Base-by-base conservation (phyloP, 1,140 invertebrate genomes). In the Apis florea region DNA sequence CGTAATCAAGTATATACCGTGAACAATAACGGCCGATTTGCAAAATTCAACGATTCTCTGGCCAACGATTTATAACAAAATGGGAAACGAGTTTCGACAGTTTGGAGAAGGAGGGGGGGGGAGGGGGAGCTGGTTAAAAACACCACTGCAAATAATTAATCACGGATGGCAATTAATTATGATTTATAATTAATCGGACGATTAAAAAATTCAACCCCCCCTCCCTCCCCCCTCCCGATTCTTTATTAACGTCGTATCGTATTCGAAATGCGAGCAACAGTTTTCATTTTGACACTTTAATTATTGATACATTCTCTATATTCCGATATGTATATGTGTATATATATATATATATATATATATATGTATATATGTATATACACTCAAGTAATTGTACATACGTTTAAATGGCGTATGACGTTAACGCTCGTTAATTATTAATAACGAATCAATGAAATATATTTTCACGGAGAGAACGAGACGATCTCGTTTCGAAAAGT, bases 91-190 rank as follows among this genome's bases (percentile, higher is more conserved):
- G 64, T 47, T 83, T 49, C 72, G 61, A 49, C 64, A 59, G 59
- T 26, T 66, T 0, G 31, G 31, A 4, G 31, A 4, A 4, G 31
- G 31, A 2, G 31, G 4, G 4, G 31, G 31, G 6, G 31, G 31
- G 5, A 40, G 26, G 26, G 26, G 31, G 0, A 5, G 31, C 6
- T 40, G 40, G 51, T 83, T 86, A 81, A 87, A 87, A 84, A 40
- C 31, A 40, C 76, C 69, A 64, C 58, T 12, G 49, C 67, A 67
- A 83, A 87, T 87, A 87, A 86, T 86, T 87, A 72, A 87, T 87
- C 73, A 70, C 40, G 54, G 9, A 24, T 63, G 5, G 68, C 85
- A 80, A 84, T 86, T 86, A 87, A 87, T 87, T 77, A 70, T 17
- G 51, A 74, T 86, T 73, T 69, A 86, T 86, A 86, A 83, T 87